These are phyloP conservation scores for Hemithea aestivaria DNA, from an alignment of 2,888 invertebrate genomes.

Conservation along the genomic window DNA sequence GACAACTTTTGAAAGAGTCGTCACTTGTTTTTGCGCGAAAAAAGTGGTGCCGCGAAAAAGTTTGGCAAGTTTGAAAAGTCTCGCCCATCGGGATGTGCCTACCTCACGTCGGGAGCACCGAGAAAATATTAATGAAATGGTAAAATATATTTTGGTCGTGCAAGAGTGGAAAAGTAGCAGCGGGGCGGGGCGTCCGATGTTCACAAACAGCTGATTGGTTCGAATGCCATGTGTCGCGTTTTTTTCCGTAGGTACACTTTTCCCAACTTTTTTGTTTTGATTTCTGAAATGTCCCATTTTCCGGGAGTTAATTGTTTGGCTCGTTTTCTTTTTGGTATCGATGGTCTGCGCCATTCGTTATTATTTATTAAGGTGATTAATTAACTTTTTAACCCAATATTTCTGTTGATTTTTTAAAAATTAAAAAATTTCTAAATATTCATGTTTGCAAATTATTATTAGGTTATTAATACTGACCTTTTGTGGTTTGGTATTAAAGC, in stretches of 20 bases:
- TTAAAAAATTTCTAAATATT: too few relatives aligned
- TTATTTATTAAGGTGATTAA: neutral
- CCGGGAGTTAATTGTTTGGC: conserved; percentile 5
- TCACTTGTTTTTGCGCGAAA: conserved; percentile 2
- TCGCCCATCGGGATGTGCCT: conserved; percentile 3
- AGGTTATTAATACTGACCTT: too few relatives aligned
- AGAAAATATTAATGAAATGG: conserved; percentile 45
- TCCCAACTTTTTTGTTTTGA: conserved; percentile 27
- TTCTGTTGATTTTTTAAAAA: neutral
- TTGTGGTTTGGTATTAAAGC: too few relatives aligned
- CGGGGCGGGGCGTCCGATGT: conserved; percentile 64
- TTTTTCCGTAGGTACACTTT: conserved; percentile 66
- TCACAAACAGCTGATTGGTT: conserved; percentile 74
- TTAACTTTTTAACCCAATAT: neutral
- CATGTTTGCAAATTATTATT: too few relatives aligned
- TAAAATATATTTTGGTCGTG: conserved; percentile 62
- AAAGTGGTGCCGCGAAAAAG: conserved; percentile 22
- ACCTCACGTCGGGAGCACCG: conserved; percentile 15
- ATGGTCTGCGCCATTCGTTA: conserved; percentile 1
- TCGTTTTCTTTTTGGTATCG: conserved; percentile 3
- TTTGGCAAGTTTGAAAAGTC: conserved; percentile 15
- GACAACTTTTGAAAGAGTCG: conserved; percentile 4
- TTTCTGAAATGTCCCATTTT: conserved; percentile 22
- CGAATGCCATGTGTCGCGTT: conserved; percentile 64
- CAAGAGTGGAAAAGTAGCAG: conserved; percentile 64